A percentile compares a stretch with the other conserved stretches of the same genome.
phyloP scores from a whole-genome alignment of 1,140 invertebrate species.

The Trachymyrmex septentrionalis region DNA sequence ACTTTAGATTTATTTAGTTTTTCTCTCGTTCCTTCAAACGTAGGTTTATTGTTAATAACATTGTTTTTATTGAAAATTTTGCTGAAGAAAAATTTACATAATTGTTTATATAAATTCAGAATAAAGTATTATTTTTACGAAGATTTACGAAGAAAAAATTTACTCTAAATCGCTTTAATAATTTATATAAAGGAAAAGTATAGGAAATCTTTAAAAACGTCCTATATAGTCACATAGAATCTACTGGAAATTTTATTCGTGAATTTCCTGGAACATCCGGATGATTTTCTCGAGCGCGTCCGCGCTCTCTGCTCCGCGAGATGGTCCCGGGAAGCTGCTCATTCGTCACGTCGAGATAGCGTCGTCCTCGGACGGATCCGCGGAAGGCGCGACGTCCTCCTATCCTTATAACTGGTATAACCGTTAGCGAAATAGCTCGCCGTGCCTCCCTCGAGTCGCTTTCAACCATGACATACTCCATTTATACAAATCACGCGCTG shows the following conservation, averaged over 20 bases:
- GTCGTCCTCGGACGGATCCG: constrained; percentile 57
- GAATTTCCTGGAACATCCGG: constrained; percentile 46
- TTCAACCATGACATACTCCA: constrained; percentile 54
- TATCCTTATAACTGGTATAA: constrained; percentile 37
- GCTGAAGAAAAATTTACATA: not conserved
- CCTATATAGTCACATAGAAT: constrained; percentile 1
- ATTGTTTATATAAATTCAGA: not conserved
- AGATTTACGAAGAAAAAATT: constrained; percentile 28
- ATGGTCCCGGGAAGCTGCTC: constrained; percentile 66
- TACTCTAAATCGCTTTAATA: not conserved
- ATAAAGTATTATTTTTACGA: constrained; percentile 37
- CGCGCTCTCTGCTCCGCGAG: constrained; percentile 21
- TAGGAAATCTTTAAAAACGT: constrained; percentile 11
- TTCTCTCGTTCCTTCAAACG: not conserved
- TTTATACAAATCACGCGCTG: constrained; percentile 77
- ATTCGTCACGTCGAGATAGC: constrained; percentile 71
- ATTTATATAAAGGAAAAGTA: not conserved
- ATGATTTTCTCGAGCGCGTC: constrained; percentile 50
- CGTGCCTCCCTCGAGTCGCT: constrained; percentile 34
- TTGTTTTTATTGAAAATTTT: not conserved
- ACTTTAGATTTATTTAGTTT: constrained; percentile 13
- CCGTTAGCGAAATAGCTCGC: constrained; percentile 53
- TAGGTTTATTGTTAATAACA: not conserved
- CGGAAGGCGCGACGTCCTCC: constrained; percentile 50
- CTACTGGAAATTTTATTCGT: constrained; percentile 50